Evolutionary conservation across 2,797 vertebrate species (phyloP), one percentile per base, ranked within the genome.

Genomic region (Phrynocephalus guinanensis): DNA sequence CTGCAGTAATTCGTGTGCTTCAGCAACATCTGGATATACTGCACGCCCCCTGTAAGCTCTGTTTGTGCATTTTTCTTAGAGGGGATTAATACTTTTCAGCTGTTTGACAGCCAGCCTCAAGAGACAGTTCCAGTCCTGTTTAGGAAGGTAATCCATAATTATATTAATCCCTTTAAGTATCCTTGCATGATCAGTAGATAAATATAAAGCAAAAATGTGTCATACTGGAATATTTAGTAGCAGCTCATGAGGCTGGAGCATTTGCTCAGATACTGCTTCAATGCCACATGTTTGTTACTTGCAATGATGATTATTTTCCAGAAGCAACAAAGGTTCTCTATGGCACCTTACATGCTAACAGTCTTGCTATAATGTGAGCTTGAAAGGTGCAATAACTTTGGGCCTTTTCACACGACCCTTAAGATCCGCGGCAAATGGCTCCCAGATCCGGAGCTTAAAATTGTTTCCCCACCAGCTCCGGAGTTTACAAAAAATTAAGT

Each of bases 51-150:
- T 15, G 24, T 60, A 77, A 50, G 30, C 44, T 20, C 66, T 50
- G 78, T 52, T 73, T 88, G 22, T 84, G 63, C 60, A 67, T 79
- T 48, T 72, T 67, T 56, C 33, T 72, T 48, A 44, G 82, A 83
- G 48, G 50, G 56, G 28, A 79, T 38, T 56, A 72, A 67, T 80
- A 44, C n/a, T 9, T 78, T 83, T 68, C n/a, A 48, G 38, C 8
- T 70, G 20, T 18, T 71, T 71, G 79, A 71, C 73, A 63, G 11
- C 24, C 60, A 48, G 28, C 82, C 33, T 75, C 26, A 68, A 52
- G 8, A 48, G 28, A 82, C 50, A 71, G 5, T n/a, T 67, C 20
- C 38, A 85, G 22, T 52, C 38, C 28, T 44, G 67, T 50, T 89
- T 60, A 8, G 70, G 63, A 83, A 60, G 52, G 15, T 60, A 28